phyloP scores from a whole-genome alignment of 2,113 vertebrate species.

The Phasianus colchicus region DNA sequence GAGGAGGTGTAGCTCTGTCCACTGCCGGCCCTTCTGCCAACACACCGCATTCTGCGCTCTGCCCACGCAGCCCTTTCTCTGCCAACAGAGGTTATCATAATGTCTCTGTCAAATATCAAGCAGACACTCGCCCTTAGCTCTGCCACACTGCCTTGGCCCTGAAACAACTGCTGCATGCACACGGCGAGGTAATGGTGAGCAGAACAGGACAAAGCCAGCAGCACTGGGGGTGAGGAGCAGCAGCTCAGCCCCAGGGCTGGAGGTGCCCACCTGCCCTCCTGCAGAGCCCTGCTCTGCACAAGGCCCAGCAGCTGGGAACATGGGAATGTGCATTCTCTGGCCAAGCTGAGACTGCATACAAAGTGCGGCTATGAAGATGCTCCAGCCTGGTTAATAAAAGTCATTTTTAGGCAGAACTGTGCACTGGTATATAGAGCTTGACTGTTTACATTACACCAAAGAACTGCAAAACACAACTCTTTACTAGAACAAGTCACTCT shows the following conservation, averaged over 20 bases:
- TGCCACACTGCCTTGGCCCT: background rate
- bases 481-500: background rate
- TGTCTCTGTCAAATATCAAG: background rate
- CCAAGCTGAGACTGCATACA: background rate
- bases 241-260: background rate
- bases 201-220: background rate
- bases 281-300: background rate
- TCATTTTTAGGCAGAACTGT: background rate
- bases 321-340: background rate
- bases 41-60: background rate
- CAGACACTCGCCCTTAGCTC: background rate
- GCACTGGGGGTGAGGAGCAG: background rate
- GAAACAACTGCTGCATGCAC: background rate
- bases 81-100: background rate
- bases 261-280: background rate
- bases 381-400: background rate
- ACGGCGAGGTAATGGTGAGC: background rate
- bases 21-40: background rate
- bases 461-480: background rate
- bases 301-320: background rate
- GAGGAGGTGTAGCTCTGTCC: background rate
- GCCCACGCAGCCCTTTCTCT: background rate
- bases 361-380: background rate
- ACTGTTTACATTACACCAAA: background rate
- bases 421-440: background rate